A percentile compares a stretch with the other conserved stretches of the same genome.
Evolutionary conservation across 2,113 vertebrate species (phyloP).

Genomic region (Anhinga rufa): DNA sequence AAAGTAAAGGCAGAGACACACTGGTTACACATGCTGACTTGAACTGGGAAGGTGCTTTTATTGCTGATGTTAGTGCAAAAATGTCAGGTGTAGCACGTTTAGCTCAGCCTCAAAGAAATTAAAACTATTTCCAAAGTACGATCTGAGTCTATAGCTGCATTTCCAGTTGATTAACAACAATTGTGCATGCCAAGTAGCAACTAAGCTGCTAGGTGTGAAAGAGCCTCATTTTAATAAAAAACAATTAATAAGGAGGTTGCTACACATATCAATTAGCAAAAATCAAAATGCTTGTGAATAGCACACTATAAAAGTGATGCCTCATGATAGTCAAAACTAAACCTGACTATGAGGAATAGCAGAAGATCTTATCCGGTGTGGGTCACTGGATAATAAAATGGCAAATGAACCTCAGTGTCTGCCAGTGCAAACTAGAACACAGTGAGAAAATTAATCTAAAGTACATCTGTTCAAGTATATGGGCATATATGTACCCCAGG

Average conservation of each 20-base stretch:
- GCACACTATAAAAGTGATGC: background rate
- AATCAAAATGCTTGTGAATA: background rate
- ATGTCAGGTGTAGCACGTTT: background rate
- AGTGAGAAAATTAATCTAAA: background rate
- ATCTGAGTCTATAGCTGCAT: background rate
- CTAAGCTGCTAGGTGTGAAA: background rate
- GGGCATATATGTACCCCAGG: background rate
- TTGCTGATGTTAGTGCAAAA: conserved; percentile 7
- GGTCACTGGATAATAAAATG: background rate
- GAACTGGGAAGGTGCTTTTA: background rate
- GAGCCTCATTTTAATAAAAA: background rate
- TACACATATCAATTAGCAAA: background rate
- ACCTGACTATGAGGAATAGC: background rate
- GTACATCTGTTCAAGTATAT: background rate
- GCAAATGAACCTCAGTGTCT: background rate
- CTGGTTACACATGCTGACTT: background rate
- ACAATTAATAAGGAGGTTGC: background rate
- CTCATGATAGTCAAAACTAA: background rate
- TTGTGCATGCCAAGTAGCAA: background rate
- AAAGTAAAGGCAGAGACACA: background rate
- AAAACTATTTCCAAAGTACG: background rate
- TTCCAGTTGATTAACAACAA: background rate
- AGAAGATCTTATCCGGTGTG: background rate
- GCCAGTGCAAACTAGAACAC: background rate
- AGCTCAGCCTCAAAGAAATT: background rate